These are phyloP conservation scores for Noturus placidus DNA, from an alignment of 2,113 vertebrate species.

Conservation along the genomic window DNA sequence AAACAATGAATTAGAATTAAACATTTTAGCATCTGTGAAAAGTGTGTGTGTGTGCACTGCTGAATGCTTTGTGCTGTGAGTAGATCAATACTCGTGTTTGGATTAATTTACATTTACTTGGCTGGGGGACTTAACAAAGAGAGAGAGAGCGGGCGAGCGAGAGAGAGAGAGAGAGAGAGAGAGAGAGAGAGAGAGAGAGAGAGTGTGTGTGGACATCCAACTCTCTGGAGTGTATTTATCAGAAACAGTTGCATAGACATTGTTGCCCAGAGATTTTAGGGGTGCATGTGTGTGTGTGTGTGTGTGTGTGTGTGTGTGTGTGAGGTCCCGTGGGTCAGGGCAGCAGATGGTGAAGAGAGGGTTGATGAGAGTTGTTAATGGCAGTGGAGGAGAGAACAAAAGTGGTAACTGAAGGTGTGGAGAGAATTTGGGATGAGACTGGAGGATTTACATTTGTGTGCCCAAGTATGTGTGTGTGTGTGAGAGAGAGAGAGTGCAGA, in stretches of 20 bases:
- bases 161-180: too few species aligned
- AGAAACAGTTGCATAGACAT: constrained; percentile 9
- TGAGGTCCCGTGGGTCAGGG: constrained; percentile 73
- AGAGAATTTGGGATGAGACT: constrained; percentile 30
- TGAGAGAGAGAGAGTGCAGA: background rate
- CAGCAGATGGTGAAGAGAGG: constrained; percentile 76
- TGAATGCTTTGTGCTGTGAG: constrained; percentile 5
- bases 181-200: too few species aligned
- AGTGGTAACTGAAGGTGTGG: constrained; percentile 51
- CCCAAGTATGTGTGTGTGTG: constrained; percentile 14
- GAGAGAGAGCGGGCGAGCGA: too few species aligned
- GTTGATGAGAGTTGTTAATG: constrained; percentile 70
- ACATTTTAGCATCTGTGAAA: background rate
- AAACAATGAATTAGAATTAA: background rate
- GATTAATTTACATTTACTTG: constrained; percentile 9
- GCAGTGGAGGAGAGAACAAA: constrained; percentile 64
- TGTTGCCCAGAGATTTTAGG: background rate
- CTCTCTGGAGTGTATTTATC: constrained; percentile 13
- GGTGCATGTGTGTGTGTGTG: constrained; percentile 17
- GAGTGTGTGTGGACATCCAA: background rate
- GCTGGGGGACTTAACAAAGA: constrained; percentile 7
- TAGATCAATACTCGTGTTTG: constrained; percentile 3
- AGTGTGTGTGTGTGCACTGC: background rate
- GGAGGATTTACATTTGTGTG: constrained; percentile 23
- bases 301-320: constrained; percentile 29